phyloP scores from a whole-genome alignment of 2,797 vertebrate species.

The Pseudopleuronectes americanus region DNA sequence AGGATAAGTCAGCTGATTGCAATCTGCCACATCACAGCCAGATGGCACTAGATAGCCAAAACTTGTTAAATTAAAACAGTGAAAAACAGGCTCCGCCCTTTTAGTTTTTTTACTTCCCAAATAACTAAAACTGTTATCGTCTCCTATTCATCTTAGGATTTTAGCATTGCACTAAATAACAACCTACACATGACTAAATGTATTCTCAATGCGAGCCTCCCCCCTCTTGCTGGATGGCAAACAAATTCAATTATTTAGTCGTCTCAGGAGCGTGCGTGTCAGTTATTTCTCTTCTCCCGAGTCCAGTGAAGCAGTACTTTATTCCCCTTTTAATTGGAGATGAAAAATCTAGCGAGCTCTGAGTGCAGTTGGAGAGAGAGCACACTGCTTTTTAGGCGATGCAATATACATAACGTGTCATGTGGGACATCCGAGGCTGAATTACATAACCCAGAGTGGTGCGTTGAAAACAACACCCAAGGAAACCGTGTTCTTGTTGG shows the following conservation, averaged over 20 bases:
- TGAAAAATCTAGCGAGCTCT: slow-evolving; percentile 71
- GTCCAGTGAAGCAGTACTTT: slow-evolving; percentile 67
- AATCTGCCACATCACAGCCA: not conserved
- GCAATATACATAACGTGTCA: slow-evolving; percentile 79
- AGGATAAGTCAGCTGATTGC: not conserved
- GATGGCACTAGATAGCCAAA: not conserved
- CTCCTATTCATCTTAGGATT: slow-evolving; percentile 3
- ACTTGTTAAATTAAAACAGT: not conserved
- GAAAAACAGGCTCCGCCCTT: too few species aligned
- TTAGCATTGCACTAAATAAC: slow-evolving; percentile 9
- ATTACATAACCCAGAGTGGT: slow-evolving; percentile 67
- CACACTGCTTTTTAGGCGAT: slow-evolving; percentile 72
- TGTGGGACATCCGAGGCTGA: slow-evolving; percentile 60
- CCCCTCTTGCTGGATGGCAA: slow-evolving; percentile 50
- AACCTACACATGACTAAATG: slow-evolving; percentile 11
- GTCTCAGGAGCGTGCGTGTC: slow-evolving; percentile 62
- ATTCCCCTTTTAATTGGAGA: slow-evolving; percentile 77
- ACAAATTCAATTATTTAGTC: slow-evolving; percentile 79
- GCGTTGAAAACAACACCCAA: slow-evolving; percentile 60
- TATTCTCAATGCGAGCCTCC: slow-evolving; percentile 32
- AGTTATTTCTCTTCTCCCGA: slow-evolving; percentile 75
- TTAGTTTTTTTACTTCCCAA: too few species aligned
- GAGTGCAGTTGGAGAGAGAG: slow-evolving; percentile 63
- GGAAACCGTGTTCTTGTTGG: slow-evolving; percentile 33
- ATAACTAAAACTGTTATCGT: not conserved